Evolutionary conservation across 2,888 invertebrate species (phyloP).

Genomic region (Spialia ferax): DNA sequence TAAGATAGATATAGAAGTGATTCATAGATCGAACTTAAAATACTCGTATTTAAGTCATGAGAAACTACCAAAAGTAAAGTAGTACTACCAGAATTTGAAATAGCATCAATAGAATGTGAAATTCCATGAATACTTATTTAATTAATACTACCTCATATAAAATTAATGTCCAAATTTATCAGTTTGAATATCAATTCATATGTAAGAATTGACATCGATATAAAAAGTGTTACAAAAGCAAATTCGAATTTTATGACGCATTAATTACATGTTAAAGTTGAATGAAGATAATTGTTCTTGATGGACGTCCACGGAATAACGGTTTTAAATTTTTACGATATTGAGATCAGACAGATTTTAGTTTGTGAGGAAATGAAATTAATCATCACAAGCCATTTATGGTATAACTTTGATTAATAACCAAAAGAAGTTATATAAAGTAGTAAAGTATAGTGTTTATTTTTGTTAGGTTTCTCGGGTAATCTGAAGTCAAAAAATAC

Average conservation of each 20-base stretch:
- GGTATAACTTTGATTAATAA: background rate
- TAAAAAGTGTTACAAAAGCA: constrained; percentile 30
- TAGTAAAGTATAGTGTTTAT: too few species aligned
- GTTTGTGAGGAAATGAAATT: background rate
- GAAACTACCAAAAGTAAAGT: too few species aligned
- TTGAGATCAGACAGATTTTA: background rate
- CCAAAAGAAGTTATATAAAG: too few species aligned
- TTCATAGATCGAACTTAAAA: too few species aligned
- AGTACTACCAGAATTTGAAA: too few species aligned
- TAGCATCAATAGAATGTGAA: background rate
- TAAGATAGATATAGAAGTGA: too few species aligned
- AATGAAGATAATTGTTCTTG: constrained; percentile 25
- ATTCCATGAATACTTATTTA: background rate
- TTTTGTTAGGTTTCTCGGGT: too few species aligned
- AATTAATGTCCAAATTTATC: constrained; percentile 12
- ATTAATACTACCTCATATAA: constrained; percentile 1
- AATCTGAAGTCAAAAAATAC: too few species aligned
- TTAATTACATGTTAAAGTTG: constrained; percentile 33
- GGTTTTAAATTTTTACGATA: background rate
- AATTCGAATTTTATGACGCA: constrained; percentile 43
- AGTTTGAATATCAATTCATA: constrained; percentile 6
- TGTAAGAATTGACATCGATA: constrained; percentile 30
- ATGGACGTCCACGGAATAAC: constrained; percentile 11
- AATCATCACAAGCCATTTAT: background rate
- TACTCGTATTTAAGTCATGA: too few species aligned